Conservation (phyloP, 2,113 vertebrate genomes). For the human region DNA sequence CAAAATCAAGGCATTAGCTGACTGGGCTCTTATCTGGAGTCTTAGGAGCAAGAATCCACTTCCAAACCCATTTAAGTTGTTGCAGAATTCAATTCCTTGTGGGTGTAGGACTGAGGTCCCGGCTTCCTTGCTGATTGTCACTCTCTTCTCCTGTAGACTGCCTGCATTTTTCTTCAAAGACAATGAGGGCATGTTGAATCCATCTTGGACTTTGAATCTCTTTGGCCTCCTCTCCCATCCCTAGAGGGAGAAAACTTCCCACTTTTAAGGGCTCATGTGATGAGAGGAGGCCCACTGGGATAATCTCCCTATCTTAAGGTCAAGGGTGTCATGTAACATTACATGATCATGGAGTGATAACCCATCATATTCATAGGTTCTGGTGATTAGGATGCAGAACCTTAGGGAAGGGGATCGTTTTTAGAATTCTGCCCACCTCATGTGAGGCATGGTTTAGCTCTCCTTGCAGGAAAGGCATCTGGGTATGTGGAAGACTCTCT, state of each 20-base stretch:
- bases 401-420: too few species aligned
- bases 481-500: background rate
- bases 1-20: background rate
- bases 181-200: fast-evolving
- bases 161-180: background rate
- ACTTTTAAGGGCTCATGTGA: background rate
- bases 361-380: too few species aligned
- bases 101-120: background rate
- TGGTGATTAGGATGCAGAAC: background rate
- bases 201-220: background rate
- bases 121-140: background rate
- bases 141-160: background rate
- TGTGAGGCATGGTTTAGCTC: fast-evolving
- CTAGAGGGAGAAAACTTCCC: background rate
- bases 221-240: background rate
- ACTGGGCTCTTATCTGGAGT: background rate
- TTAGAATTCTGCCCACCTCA: background rate
- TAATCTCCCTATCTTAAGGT: background rate
- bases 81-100: background rate
- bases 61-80: fast-evolving
- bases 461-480: too few species aligned
- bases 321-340: background rate
- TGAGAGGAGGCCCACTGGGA: background rate
- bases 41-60: background rate
- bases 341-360: too few species aligned